Evolutionary conservation across 2,797 vertebrate species (phyloP), one percentile per base, ranked within the genome.

Genomic region (Characodon lateralis): DNA sequence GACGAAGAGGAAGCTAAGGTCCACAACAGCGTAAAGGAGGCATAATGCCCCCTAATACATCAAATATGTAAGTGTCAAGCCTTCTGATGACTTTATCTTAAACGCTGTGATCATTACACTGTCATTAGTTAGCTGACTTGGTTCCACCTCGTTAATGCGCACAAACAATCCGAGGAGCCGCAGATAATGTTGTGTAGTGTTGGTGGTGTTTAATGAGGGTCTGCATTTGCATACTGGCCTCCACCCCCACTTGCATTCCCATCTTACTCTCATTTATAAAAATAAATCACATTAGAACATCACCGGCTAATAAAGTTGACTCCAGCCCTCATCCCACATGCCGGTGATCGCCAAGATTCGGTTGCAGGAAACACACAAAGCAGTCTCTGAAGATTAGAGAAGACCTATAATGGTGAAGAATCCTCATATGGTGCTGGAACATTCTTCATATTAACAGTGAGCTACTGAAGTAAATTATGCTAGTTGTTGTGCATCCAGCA

Each of bases 41-140:
- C 28, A 58, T 69, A 72, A 55, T 59, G 58, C 63, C 75, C 78
- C 71, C 78, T 75, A 85, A 87, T 83, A 81, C 78, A 84, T 78
- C 73, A 68, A 82, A 85, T 71, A 83, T 83, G 84, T 83, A 85
- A 92, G 92, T 92, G 93, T 92, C 93, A 93, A 50, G 87, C 55
- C 88, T 89, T 89, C 80, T 92, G 93, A 95, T 88, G 90, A 85
- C 92, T 94, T 89, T 81, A 94, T 94, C 90, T 77, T 76, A 81
- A 89, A 85, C 5, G 81, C 88, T 81, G 78, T 96, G 96, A 97
- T 97, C 96, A 96, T 97, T 96, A 95, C 95, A 93, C 95, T 96
- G 95, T 96, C 96, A 97, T 98, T 98, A 97, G 96, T 96, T 96
- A 95, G 87, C 94, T 94, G 96, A 96, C 96, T 96, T 96, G 95